A percentile compares a stretch with the other conserved stretches of the same genome.
phyloP scores from a whole-genome alignment of 2,797 vertebrate genomes.

The Enteromius unitaeniatus region DNA sequence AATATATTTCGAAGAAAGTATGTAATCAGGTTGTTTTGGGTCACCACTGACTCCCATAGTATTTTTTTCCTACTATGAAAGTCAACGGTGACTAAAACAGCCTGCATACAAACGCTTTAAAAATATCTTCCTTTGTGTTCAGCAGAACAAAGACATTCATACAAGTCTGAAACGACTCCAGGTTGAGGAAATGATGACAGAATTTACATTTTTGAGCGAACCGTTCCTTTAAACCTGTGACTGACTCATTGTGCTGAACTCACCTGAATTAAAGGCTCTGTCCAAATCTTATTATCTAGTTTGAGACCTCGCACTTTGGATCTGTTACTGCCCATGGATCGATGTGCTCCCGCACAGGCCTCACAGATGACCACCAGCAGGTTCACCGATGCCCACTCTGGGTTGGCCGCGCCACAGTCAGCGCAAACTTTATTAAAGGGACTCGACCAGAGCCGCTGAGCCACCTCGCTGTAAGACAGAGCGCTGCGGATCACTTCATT shows the following conservation, averaged over 20 bases:
- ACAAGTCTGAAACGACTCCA: too few relatives aligned
- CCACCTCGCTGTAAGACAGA: constrained; percentile 77
- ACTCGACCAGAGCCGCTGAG: constrained; percentile 73
- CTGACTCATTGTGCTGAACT: constrained; percentile 27
- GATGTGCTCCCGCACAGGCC: constrained; percentile 73
- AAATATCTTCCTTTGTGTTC: too few relatives aligned
- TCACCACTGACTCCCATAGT: too few relatives aligned
- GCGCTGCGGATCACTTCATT: constrained; percentile 70
- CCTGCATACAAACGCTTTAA: too few relatives aligned
- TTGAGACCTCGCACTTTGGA: constrained; percentile 81
- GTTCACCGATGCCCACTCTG: constrained; percentile 82
- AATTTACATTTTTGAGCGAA: too few relatives aligned
- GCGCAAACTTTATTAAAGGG: constrained; percentile 78
- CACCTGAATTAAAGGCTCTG: constrained; percentile 78
- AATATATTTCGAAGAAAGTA: too few relatives aligned
- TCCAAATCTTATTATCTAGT: constrained; percentile 81
- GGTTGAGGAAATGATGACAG: too few relatives aligned
- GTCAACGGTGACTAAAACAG: too few relatives aligned
- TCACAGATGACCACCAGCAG: constrained; percentile 80
- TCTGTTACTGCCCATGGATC: constrained; percentile 68
- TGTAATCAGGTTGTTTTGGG: too few relatives aligned
- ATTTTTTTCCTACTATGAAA: too few relatives aligned
- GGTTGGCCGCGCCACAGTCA: constrained; percentile 73
- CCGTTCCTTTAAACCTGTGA: too few relatives aligned
- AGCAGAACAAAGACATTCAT: too few relatives aligned